Conservation (phyloP, 2,797 vertebrate species). For the Dromococcyx pavoninus region DNA sequence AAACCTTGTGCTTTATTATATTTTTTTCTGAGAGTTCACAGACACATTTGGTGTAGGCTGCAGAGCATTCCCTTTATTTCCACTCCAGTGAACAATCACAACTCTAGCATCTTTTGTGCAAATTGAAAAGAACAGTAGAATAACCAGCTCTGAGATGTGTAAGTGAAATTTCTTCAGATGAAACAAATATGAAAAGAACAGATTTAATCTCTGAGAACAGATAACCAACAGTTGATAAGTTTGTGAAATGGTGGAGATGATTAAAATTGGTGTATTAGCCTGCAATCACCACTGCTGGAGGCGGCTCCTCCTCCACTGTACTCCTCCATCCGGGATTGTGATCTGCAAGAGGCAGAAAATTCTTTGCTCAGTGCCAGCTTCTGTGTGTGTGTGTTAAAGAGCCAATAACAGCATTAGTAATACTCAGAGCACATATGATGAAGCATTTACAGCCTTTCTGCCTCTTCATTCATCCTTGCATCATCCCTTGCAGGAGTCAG, state of each 20-base stretch:
- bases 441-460: background rate
- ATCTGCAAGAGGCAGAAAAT: background rate
- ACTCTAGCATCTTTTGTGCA: background rate
- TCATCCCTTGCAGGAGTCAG: background rate
- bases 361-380: background rate
- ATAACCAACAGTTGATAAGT: background rate
- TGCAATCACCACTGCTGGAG: background rate
- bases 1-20: background rate
- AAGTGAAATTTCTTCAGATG: background rate
- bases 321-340: background rate
- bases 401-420: accelerated
- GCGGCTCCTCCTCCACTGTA: background rate
- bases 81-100: background rate
- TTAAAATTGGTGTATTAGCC: background rate
- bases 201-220: background rate
- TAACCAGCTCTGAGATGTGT: background rate
- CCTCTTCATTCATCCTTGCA: background rate
- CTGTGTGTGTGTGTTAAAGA: background rate
- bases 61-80: background rate
- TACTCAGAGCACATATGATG: background rate
- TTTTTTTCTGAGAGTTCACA: background rate
- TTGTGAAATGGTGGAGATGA: background rate
- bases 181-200: background rate
- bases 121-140: background rate
- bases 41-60: background rate